These are phyloP conservation scores for Orycteropus afer DNA, from an alignment of 2,113 vertebrate genomes.

Conservation along the genomic window DNA sequence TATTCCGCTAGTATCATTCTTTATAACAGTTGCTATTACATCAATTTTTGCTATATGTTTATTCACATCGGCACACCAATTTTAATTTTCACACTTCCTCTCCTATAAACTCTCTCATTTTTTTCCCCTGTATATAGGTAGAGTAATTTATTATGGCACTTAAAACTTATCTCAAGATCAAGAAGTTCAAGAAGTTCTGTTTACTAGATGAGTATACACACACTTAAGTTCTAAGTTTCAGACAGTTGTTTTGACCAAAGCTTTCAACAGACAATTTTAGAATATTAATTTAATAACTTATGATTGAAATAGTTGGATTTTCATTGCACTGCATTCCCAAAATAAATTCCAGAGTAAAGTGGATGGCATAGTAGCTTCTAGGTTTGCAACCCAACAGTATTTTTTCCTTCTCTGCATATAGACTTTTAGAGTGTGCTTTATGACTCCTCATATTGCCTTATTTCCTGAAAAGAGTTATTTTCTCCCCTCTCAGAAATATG, in stretches of 20 bases:
- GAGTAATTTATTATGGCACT: background rate
- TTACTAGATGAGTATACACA: background rate
- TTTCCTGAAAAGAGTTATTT: background rate
- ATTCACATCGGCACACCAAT: background rate
- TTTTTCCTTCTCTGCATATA: background rate
- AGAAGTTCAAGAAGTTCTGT: background rate
- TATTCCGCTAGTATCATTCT: background rate
- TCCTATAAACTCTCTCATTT: background rate
- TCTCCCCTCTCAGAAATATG: background rate
- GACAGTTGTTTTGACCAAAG: background rate
- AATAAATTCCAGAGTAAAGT: background rate
- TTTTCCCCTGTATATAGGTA: background rate
- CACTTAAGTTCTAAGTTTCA: background rate
- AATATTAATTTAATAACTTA: background rate
- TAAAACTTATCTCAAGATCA: background rate
- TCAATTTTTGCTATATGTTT: background rate
- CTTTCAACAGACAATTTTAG: too few relatives aligned
- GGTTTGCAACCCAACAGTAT: background rate
- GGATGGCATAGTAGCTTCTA: background rate
- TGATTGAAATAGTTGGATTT: background rate
- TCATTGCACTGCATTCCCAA: background rate
- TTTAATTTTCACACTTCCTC: constrained; percentile 1
- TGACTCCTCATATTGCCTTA: background rate
- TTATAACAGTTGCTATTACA: background rate
- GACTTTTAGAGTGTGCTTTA: background rate